Base-by-base conservation (phyloP, 2,888 invertebrate genomes). In the Phoronis australis region DNA sequence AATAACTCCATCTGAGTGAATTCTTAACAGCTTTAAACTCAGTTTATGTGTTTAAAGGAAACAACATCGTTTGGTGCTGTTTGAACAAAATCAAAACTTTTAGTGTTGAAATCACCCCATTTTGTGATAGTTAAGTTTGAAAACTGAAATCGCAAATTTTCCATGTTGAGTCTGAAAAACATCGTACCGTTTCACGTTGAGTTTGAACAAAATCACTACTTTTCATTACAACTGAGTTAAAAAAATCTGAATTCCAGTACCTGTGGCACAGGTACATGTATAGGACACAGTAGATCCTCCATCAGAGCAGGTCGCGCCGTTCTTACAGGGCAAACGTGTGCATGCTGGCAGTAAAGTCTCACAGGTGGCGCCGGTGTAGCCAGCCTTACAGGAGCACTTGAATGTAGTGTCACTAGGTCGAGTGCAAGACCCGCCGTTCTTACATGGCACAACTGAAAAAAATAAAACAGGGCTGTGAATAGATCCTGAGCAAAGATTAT, bases 371-470 rank as follows among this genome's bases (percentile, higher is more conserved):
- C 22, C 40, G 15, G 31, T 31, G 31, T 31, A 31, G 31, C 31
- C 31, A 12, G 31, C 31, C 31, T 31, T 9, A 31, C 31, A 31
- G 9, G 15, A 9, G 15, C 31, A 31, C 9, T 12, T 15, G 15
- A 31, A 31, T 12, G 9, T 15, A 31, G 31, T 12, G 15, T 31
- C 31, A 12, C 9, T 31, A 15, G 9, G 31, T 9, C 31, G 15
- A 40, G 22, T 40, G 40, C 40, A 40, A 21, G 31, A 12, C 31
- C 31, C 31, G 31, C 15, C 15, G 15, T 31, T 31, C 31, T 31
- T 9, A 15, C 31, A 59, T 15, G 55, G 59, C 12, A 37, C 24
- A n/a, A 49, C 55, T 58, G 54, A 15, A 44, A 38, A n/a, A n/a
- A n/a, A n/a, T n/a, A n/a, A n/a, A n/a, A n/a, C n/a, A n/a, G n/a